Evolutionary conservation across 2,888 invertebrate species (phyloP).

Genomic region (Drepanosiphum platanoidis): DNA sequence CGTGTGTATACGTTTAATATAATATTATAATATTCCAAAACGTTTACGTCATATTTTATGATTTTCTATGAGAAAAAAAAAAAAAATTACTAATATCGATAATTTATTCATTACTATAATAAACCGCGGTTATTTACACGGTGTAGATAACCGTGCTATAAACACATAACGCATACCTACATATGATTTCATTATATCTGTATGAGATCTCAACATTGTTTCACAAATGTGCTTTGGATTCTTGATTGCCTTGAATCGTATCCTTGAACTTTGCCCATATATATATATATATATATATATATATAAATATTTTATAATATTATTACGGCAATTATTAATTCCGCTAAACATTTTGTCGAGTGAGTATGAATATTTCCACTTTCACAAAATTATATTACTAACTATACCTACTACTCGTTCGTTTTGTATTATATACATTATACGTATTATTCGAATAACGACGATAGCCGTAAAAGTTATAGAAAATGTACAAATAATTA

Average conservation of each 20-base stretch:
- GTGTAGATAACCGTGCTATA: too few relatives aligned
- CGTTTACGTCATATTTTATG: background rate
- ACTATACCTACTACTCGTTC: background rate
- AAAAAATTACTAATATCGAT: background rate
- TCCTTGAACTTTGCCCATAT: slow-evolving; percentile 39
- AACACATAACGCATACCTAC: background rate
- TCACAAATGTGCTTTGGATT: slow-evolving; percentile 17
- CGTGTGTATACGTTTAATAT: background rate
- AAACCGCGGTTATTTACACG: too few relatives aligned
- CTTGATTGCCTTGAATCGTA: slow-evolving; percentile 33
- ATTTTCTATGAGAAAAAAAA: background rate
- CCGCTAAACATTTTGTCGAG: background rate
- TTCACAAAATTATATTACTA: slow-evolving; percentile 1
- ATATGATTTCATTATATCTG: background rate
- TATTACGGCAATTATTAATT: background rate
- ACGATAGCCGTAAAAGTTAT: background rate
- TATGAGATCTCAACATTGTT: background rate
- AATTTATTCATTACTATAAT: background rate
- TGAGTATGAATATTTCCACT: background rate
- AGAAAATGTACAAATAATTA: background rate
- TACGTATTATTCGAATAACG: background rate
- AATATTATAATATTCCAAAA: background rate
- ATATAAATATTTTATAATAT: background rate
- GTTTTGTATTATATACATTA: background rate
- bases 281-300: too few relatives aligned